A percentile compares a stretch with the other conserved stretches of the same genome.
These are phyloP conservation scores for Helostoma temminkii DNA, from an alignment of 2,797 vertebrate genomes.

Conservation along the genomic window DNA sequence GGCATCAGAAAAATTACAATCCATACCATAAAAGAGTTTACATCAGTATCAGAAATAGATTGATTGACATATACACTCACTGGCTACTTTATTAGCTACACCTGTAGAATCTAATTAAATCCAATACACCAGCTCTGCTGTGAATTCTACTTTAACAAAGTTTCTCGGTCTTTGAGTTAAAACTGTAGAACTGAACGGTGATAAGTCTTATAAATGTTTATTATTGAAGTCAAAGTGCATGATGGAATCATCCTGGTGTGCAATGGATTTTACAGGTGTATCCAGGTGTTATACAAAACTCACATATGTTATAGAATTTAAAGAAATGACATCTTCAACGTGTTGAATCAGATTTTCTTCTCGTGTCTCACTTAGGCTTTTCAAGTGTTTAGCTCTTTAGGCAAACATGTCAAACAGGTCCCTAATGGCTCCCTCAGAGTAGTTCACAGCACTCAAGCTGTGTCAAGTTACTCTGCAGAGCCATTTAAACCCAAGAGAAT, in stretches of 20 bases:
- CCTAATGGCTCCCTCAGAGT: slow-evolving; percentile 61
- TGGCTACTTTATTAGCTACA: no score
- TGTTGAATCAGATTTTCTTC: slow-evolving; percentile 7
- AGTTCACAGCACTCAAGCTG: slow-evolving; percentile 66
- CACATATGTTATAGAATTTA: not conserved
- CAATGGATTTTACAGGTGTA: no score
- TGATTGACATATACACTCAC: not conserved
- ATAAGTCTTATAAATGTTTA: no score
- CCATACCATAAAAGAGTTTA: not conserved
- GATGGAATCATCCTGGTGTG: no score
- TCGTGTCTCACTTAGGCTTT: slow-evolving; percentile 44
- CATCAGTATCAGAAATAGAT: not conserved
- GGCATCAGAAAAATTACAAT: not conserved
- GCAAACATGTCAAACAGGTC: slow-evolving; percentile 56
- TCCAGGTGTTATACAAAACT: not conserved
- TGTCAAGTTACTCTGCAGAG: slow-evolving; percentile 43
- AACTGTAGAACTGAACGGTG: no score
- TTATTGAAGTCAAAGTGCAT: no score
- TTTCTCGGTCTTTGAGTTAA: no score
- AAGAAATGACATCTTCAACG: not conserved
- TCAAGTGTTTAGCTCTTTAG: slow-evolving; percentile 41
- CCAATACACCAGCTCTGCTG: no score
- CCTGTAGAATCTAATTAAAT: no score
- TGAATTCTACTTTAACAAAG: no score
- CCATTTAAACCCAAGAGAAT: slow-evolving; percentile 47